Evolutionary conservation across 2,888 invertebrate genomes (phyloP), one percentile per base, ranked within the genome.

Genomic region (Cistogaster globosa): DNA sequence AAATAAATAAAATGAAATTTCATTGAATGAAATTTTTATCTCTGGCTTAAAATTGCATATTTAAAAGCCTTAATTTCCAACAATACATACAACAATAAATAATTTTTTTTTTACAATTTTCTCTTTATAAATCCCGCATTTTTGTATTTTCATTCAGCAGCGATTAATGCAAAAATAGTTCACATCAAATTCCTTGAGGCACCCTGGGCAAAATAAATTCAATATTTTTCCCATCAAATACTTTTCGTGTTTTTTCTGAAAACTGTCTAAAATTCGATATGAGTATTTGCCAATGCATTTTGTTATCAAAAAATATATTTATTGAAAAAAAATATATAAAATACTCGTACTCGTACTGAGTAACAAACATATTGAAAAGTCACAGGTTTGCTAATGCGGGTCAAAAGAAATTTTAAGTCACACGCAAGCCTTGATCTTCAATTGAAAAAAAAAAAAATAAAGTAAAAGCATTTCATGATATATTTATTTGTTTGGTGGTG

Each of bases 301-400:
- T 68, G 75, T 65, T 75, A 65, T 79, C 69, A 60, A 81, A 71
- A 60, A 81, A 71, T 51, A 76, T 69, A 38, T 57, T 26, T 51
- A 63, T 62, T 42, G n/a, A 63, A 55, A 68, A 20, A 45, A 14
- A 53, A 22, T 20, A 67, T 12, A 9, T 16, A 55, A 62, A 71
- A 32, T 12, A 26, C 26, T 51, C 14, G 51, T 18, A 45, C 26
- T 60, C 32, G 58, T 36, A 53, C 51, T 58, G 18, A 22, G 63
- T 75, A 55, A 57, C 22, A 12, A 57, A 57, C 22, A 12, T 69
- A 16, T 5, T 82, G 51, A 58, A 22, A 82, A 83, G 76, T 72
- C 76, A 83, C 82, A 83, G 82, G 82, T 83, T 83, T 36, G 58
- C 12, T 60, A 72, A 83, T 83, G 82, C 82, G 82, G 82, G 82